These are phyloP conservation scores for Pteria penguin DNA, from an alignment of 2,888 invertebrate species.

Conservation along the genomic window DNA sequence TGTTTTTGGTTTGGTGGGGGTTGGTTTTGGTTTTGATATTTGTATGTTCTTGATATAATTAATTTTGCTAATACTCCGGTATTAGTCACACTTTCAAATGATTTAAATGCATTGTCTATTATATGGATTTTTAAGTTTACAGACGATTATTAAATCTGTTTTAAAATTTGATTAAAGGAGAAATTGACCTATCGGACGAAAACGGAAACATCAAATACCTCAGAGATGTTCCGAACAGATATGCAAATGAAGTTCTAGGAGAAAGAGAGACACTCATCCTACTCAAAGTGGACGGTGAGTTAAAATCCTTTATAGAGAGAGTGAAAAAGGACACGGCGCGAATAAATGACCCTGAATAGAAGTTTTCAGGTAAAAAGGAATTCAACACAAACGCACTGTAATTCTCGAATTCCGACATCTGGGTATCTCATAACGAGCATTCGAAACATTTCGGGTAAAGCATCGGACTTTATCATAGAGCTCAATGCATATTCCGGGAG, in stretches of 20 bases:
- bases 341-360: too few species aligned
- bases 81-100: neutral
- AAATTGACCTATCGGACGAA: conserved; percentile 60
- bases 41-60: neutral
- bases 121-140: neutral
- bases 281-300: conserved; percentile 58
- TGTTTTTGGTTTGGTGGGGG: neutral
- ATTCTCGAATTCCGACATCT: too few species aligned
- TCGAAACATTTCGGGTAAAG: too few species aligned
- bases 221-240: conserved; percentile 52
- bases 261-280: conserved; percentile 58
- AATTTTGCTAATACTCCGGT: too few species aligned
- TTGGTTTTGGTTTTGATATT: neutral
- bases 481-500: too few species aligned
- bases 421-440: too few species aligned
- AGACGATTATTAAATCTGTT: too few species aligned
- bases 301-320: conserved; percentile 2
- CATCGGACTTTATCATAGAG: too few species aligned
- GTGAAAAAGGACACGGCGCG: too few species aligned
- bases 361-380: too few species aligned
- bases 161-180: neutral
- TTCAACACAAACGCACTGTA: too few species aligned
- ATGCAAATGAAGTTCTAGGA: conserved; percentile 56
- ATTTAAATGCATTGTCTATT: neutral
- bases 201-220: conserved; percentile 57